A percentile compares a stretch with the other conserved stretches of the same genome.
Evolutionary conservation across 1,140 invertebrate species (phyloP).

Genomic region (Solen grandis): DNA sequence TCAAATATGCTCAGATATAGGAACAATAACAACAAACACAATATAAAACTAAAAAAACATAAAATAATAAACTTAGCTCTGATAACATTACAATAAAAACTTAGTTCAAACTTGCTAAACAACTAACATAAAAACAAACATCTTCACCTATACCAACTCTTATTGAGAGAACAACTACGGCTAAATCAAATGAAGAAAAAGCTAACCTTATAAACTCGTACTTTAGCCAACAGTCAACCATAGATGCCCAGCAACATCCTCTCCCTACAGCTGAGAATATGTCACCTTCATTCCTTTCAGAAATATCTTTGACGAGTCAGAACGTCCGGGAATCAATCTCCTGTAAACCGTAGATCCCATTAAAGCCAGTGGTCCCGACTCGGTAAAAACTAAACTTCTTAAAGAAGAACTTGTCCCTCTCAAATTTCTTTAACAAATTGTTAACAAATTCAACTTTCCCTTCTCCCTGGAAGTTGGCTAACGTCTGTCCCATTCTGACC

Average conservation of each 20-base stretch:
- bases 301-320: background rate
- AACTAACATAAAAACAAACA: background rate
- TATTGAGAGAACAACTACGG: background rate
- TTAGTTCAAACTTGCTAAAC: background rate
- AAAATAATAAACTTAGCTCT: no score
- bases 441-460: conserved; percentile 9
- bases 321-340: conserved; percentile 7
- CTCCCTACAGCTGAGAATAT: background rate
- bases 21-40: conserved; percentile 4
- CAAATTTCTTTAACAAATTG: conserved; percentile 1
- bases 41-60: background rate
- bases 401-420: conserved; percentile 1
- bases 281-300: background rate
- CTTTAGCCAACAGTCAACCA: background rate
- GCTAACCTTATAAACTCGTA: background rate
- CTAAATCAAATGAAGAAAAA: background rate
- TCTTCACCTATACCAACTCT: conserved; percentile 13
- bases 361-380: conserved; percentile 17
- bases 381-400: background rate
- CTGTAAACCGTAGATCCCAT: background rate
- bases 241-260: background rate
- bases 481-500: conserved; percentile 8
- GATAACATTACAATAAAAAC: no score
- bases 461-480: background rate
- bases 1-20: conserved; percentile 5